Conservation (phyloP, 2,888 invertebrate species). For the Drosophila anomalata region DNA sequence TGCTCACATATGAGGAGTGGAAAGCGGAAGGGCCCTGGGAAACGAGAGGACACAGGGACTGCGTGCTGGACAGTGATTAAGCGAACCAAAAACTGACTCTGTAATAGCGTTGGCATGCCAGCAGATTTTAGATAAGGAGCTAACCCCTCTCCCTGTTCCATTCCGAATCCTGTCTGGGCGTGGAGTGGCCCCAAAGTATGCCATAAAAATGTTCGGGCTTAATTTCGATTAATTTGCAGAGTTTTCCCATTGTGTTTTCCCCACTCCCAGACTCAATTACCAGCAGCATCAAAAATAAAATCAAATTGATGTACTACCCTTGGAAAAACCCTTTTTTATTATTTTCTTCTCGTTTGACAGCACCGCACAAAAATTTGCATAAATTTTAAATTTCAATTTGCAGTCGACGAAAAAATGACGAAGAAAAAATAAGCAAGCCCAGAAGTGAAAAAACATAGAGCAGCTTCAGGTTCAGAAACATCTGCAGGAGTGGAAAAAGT, state of each 20-base stretch:
- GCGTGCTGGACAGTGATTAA: slow-evolving; percentile 72
- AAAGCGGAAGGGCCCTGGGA: slow-evolving; percentile 17
- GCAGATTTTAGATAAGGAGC: slow-evolving; percentile 45
- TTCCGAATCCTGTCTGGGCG: slow-evolving; percentile 52
- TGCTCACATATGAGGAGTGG: slow-evolving; percentile 32
- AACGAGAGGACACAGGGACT: slow-evolving; percentile 31
- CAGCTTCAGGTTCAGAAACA: slow-evolving; percentile 37
- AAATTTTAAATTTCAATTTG: slow-evolving; percentile 80
- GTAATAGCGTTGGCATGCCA: slow-evolving; percentile 55
- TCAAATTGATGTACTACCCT: slow-evolving; percentile 48
- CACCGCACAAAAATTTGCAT: slow-evolving; percentile 67
- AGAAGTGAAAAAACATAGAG: slow-evolving; percentile 22
- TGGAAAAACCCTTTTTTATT: slow-evolving; percentile 47
- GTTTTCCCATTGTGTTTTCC: slow-evolving; percentile 34
- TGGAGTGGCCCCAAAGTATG: slow-evolving; percentile 61
- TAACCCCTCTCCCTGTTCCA: slow-evolving; percentile 7
- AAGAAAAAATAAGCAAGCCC: slow-evolving; percentile 36
- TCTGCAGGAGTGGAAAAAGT: slow-evolving; percentile 36
- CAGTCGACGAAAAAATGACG: slow-evolving; percentile 42
- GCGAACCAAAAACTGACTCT: slow-evolving; percentile 47
- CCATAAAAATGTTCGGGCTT: slow-evolving; percentile 63
- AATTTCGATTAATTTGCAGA: slow-evolving; percentile 72
- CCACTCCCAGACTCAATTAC: slow-evolving; percentile 54
- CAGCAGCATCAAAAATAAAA: slow-evolving; percentile 65
- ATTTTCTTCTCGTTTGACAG: slow-evolving; percentile 59